phyloP scores from a whole-genome alignment of 2,113 vertebrate species.

The Oreochromis niloticus region DNA sequence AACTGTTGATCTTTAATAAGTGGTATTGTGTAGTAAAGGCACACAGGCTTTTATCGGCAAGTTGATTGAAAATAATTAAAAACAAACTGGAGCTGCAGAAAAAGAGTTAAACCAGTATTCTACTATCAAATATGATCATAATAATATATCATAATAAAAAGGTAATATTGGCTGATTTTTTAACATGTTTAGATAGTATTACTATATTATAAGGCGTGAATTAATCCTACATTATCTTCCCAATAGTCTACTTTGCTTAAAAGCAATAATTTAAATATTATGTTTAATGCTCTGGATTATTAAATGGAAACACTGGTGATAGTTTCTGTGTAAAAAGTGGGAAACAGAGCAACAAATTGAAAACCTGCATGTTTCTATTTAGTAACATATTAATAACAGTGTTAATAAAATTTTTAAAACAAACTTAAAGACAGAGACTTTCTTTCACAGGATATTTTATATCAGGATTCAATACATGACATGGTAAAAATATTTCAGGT shows the following conservation, averaged over 20 bases:
- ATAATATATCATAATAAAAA: not conserved
- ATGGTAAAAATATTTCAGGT: not conserved
- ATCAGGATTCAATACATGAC: not conserved
- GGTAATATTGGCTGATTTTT: not conserved
- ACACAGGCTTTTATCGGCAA: rapidly evolving
- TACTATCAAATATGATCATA: not conserved
- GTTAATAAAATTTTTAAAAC: not conserved
- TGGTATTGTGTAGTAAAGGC: rapidly evolving
- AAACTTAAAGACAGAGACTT: not conserved
- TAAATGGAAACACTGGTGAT: not conserved
- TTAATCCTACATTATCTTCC: not conserved
- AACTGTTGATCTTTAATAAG: not conserved
- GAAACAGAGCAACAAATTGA: not conserved
- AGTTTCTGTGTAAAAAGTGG: not conserved
- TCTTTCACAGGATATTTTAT: not conserved
- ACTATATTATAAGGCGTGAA: rapidly evolving
- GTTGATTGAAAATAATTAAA: not conserved
- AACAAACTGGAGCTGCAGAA: not conserved
- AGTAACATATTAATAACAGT: not conserved
- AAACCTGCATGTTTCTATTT: not conserved
- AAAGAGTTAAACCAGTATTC: not conserved
- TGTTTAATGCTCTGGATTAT: not conserved
- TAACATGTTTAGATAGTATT: not conserved
- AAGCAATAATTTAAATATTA: not conserved
- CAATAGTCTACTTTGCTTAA: not conserved